phyloP scores from a whole-genome alignment of 2,797 vertebrate species.

The Phoebastria nigripes region DNA sequence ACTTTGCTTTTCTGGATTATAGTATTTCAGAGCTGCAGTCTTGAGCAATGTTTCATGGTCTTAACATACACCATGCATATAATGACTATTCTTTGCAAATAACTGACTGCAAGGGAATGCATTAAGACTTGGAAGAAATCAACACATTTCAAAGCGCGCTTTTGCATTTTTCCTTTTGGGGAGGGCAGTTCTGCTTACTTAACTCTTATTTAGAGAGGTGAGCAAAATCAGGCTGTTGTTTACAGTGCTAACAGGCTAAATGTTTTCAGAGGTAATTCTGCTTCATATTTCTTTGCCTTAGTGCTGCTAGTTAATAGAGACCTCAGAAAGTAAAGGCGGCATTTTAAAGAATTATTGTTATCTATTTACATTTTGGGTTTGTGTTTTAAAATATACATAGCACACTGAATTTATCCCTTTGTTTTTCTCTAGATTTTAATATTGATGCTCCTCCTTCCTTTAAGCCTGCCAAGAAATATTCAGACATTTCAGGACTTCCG shows the following conservation, averaged over 20 bases:
- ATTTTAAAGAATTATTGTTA: not conserved
- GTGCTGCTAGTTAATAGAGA: not conserved
- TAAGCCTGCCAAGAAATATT: slow-evolving; percentile 96
- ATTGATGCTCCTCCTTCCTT: slow-evolving; percentile 94
- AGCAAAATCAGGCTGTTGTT: not conserved
- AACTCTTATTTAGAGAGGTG: not conserved
- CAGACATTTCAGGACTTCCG: slow-evolving; percentile 94
- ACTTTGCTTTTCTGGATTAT: slow-evolving; percentile 51
- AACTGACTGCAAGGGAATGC: not conserved
- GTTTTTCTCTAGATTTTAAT: slow-evolving; percentile 82
- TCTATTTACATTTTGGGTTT: not conserved
- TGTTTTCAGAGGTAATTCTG: not conserved
- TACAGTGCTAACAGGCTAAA: not conserved
- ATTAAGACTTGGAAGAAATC: not conserved
- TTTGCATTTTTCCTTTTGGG: not conserved
- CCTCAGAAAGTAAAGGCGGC: not conserved
- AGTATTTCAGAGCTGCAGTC: slow-evolving; percentile 26
- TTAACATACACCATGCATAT: not conserved
- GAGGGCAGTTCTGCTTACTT: not conserved
- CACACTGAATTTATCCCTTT: not conserved
- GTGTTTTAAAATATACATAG: not conserved
- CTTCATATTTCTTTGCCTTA: not conserved
- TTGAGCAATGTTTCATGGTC: not conserved
- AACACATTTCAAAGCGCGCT: not conserved
- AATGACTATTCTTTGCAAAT: not conserved